Base-by-base conservation (phyloP, 2,888 invertebrate species). In the Drosophila bunnanda region DNA sequence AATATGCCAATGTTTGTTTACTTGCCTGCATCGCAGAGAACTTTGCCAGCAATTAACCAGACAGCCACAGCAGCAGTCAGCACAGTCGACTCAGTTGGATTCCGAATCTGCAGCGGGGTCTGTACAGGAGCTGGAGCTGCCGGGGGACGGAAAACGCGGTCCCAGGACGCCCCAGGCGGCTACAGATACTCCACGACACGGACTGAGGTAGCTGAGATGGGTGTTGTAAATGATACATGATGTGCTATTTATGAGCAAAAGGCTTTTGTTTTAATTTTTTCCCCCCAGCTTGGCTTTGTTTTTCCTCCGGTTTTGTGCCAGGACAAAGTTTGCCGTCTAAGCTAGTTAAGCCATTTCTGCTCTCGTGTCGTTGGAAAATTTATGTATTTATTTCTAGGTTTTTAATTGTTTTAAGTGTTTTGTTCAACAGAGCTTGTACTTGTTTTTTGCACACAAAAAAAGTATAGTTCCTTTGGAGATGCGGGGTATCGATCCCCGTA, bases 401-500 rank as follows among this genome's bases (percentile, higher is more conserved):
- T 90, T 90, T 90, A 90, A 90, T 90, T 90, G 90, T 90, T 89
- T 85, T 90, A 90, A 90, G 90, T 90, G 90, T 88, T 90, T 90
- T 83, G 84, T 81, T 75, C 10, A 8, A 13, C 44, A 15, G 38
- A 38, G 62, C 2, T 66, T 65, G n/a, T 20, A 54, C 15, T 52
- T 61, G n/a, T 12, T 30, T 38, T 36, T 44, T 5, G 1, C 4
- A 3, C 8, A 22, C 2, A 32, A 44, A 52, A 55, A 61, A 58
- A 58, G 1, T 32, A 28, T 43, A 12, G 1, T 17, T 38, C 58
- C 60, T 60, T 62, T 91, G 92, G 91, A 91, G 91, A 91, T 91
- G 92, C 92, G 89, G 92, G 91, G 91, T 86, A 91, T 92, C 86
- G 92, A 92, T 92, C 92, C 91, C 92, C 92, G 92, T 91, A 92